Evolutionary conservation across 1,140 invertebrate species (phyloP).

Genomic region (Apis cerana): DNA sequence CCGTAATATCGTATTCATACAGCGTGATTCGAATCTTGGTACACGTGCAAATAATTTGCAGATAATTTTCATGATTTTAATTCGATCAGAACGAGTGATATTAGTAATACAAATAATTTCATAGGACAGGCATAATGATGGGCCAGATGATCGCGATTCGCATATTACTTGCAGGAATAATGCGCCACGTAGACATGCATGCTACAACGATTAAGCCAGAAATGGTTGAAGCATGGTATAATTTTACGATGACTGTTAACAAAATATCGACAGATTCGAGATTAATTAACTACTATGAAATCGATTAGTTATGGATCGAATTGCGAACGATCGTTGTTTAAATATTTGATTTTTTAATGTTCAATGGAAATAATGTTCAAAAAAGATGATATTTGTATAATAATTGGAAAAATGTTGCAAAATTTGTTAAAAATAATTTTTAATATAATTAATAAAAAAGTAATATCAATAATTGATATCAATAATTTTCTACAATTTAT

Average conservation of each 20-base stretch:
- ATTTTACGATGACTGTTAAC: conserved; percentile 3
- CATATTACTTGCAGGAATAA: conserved; percentile 15
- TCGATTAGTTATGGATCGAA: not conserved
- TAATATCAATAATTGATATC: too few relatives aligned
- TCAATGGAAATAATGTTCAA: not conserved
- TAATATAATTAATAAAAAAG: too few relatives aligned
- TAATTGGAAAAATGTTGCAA: too few relatives aligned
- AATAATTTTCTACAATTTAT: too few relatives aligned
- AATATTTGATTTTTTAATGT: not conserved
- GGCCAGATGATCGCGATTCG: not conserved
- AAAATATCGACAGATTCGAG: conserved; percentile 1
- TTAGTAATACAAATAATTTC: conserved; percentile 26
- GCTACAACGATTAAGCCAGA: conserved; percentile 15
- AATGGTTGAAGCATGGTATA: conserved; percentile 13
- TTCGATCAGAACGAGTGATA: not conserved
- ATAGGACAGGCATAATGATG: not conserved
- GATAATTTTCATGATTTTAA: conserved; percentile 24
- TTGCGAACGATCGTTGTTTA: not conserved
- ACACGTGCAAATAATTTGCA: not conserved
- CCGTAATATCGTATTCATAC: not conserved
- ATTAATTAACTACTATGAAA: conserved; percentile 18
- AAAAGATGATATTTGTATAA: too few relatives aligned
- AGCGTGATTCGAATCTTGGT: not conserved
- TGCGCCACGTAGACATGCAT: not conserved
- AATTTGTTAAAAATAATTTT: too few relatives aligned